Conservation (phyloP, 2,888 invertebrate genomes). For the Sturmia bella region DNA sequence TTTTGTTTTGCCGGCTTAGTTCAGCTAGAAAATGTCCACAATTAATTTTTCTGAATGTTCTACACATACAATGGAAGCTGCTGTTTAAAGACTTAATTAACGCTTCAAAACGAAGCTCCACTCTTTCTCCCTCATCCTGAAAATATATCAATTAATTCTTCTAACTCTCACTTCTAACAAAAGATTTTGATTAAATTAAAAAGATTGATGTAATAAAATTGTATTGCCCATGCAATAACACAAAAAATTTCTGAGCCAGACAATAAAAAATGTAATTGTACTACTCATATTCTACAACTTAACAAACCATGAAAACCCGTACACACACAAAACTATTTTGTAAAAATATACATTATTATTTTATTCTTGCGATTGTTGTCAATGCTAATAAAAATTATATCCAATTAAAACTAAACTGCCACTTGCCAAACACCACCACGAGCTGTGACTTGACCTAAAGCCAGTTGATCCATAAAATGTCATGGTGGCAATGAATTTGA, state of each 20-base stretch:
- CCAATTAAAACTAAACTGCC: conserved; percentile 57
- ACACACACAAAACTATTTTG: background rate
- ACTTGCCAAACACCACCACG: conserved; percentile 33
- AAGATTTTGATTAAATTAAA: conserved; percentile 1
- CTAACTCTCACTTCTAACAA: background rate
- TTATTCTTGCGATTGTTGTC: conserved; percentile 40
- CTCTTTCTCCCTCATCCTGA: too few species aligned
- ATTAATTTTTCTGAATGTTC: too few species aligned
- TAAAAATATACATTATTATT: conserved; percentile 47
- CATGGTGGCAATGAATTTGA: conserved; percentile 61
- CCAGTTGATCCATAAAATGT: conserved; percentile 45
- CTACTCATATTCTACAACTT: too few species aligned
- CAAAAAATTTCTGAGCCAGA: background rate
- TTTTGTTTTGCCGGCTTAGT: too few species aligned
- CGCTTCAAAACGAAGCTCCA: too few species aligned
- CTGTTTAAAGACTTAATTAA: too few species aligned
- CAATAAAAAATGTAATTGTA: background rate
- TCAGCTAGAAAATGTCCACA: too few species aligned
- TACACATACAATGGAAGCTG: too few species aligned
- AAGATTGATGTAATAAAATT: conserved; percentile 1
- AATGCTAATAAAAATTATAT: conserved; percentile 58
- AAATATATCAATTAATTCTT: background rate
- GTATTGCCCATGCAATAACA: background rate
- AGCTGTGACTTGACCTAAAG: conserved; percentile 50
- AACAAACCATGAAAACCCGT: background rate